These are phyloP conservation scores for Tetrax tetrax DNA, from an alignment of 2,113 vertebrate genomes.

Conservation along the genomic window DNA sequence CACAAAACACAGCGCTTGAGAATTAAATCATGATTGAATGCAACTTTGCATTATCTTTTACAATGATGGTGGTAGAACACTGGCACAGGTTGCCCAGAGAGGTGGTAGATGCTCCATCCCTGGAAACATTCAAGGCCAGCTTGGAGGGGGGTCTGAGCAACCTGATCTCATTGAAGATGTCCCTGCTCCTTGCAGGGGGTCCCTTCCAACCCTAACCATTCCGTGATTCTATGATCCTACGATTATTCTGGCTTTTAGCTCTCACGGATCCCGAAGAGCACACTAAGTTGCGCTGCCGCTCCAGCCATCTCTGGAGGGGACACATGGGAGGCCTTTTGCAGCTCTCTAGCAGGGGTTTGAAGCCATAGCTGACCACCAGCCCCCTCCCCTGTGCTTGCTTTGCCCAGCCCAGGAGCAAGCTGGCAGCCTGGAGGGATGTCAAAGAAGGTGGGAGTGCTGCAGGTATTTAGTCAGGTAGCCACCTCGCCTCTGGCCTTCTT, in stretches of 20 bases:
- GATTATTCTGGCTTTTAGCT: background rate
- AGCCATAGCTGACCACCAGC: background rate
- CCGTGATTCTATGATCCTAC: too few relatives aligned
- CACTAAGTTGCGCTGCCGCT: background rate
- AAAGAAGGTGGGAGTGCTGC: background rate
- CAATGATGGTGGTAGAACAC: too few relatives aligned
- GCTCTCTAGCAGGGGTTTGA: background rate
- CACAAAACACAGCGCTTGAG: fast-evolving
- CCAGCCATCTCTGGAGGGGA: background rate
- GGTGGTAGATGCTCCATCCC: too few relatives aligned
- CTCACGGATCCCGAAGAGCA: fast-evolving
- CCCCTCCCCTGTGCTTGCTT: background rate
- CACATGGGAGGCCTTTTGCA: background rate
- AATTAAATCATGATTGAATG: background rate
- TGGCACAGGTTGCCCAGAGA: too few relatives aligned
- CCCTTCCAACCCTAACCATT: too few relatives aligned
- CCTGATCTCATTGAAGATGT: too few relatives aligned
- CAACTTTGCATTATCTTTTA: background rate
- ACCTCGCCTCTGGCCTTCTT: background rate
- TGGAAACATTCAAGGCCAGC: too few relatives aligned
- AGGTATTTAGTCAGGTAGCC: background rate
- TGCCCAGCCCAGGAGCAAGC: background rate
- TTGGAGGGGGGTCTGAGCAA: too few relatives aligned
- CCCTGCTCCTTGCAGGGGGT: too few relatives aligned
- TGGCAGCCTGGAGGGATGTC: background rate